phyloP scores from a whole-genome alignment of 2,113 vertebrate species.

The Formicarius rufipectus region DNA sequence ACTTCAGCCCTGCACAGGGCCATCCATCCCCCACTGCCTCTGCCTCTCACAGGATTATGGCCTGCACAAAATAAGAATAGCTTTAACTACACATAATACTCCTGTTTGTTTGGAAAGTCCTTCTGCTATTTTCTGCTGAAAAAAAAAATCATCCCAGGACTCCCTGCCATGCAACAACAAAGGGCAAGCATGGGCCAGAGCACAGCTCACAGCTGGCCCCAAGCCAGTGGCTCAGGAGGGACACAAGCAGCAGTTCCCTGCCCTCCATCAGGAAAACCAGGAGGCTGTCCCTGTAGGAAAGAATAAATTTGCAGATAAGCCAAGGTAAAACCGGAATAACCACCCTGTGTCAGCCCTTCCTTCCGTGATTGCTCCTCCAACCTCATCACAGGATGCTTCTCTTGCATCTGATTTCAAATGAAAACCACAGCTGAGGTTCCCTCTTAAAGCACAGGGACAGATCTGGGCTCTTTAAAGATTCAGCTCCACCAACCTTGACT shows the following conservation, averaged over 20 bases:
- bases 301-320: background rate
- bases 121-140: background rate
- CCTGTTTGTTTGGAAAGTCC: background rate
- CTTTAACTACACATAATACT: background rate
- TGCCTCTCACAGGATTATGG: accelerated
- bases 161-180: background rate
- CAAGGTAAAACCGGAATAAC: background rate
- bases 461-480: constrained; percentile 44
- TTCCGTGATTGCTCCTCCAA: background rate
- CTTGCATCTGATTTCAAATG: background rate
- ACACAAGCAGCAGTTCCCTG: background rate
- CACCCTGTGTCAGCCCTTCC: accelerated
- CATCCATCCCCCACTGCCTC: background rate
- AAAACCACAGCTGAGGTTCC: background rate
- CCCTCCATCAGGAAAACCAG: background rate
- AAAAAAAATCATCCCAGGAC: background rate
- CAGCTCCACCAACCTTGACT: background rate
- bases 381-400: background rate
- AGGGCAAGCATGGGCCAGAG: background rate
- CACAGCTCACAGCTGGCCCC: background rate
- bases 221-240: background rate
- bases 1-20: background rate
- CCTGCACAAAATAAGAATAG: background rate
- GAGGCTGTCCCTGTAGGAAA: background rate
- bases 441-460: background rate